Base-by-base conservation (phyloP, 2,113 vertebrate species). In the Riparia riparia region DNA sequence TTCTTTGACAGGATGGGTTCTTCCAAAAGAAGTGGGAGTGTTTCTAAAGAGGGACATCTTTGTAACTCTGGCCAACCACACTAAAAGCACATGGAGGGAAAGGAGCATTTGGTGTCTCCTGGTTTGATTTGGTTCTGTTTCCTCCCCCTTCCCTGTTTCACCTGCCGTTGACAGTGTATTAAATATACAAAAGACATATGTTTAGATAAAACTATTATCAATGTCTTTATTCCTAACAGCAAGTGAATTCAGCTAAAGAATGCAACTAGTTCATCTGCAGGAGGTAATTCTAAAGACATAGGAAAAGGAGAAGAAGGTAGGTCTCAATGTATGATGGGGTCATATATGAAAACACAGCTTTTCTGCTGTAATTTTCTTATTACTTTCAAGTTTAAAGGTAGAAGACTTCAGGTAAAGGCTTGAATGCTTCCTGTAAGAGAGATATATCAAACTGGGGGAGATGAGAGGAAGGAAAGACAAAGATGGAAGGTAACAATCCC, bases 171-270 rank as follows among this genome's bases (percentile, higher is more conserved):
- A 71, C 26, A 44, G 61, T 47, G 56, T 56, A n/a, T 61, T 39
- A 50, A 84, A 84, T 41, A 84, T 41, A 61, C 61, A 32, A 66
- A 82, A 93, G 74, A 65, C 42, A 53, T 41, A 69, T 14, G 45
- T 68, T 71, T 81, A 64, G 68, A 56, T 68, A 29, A 77, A 83
- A 86, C 49, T 61, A 42, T 28, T 47, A 85, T 31, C 54, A 54
- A 21, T 41, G 51, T 41, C 60, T 81, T 83, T 63, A 56, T 17
- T 88, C 58, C 51, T 69, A 80, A 86, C 10, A 90, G 60, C 14
- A 56, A 92, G 71, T 86, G 32, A 78, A 83, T 81, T 92, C 83
- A 93, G 80, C 70, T 85, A 91, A 95, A 58, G 79, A 86, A 92
- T 51, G 82, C 51, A 95, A 94, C 90, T 57, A 81, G 13, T 21